Conservation (phyloP, 2,113 vertebrate genomes). For the Hoplias malabaricus region DNA sequence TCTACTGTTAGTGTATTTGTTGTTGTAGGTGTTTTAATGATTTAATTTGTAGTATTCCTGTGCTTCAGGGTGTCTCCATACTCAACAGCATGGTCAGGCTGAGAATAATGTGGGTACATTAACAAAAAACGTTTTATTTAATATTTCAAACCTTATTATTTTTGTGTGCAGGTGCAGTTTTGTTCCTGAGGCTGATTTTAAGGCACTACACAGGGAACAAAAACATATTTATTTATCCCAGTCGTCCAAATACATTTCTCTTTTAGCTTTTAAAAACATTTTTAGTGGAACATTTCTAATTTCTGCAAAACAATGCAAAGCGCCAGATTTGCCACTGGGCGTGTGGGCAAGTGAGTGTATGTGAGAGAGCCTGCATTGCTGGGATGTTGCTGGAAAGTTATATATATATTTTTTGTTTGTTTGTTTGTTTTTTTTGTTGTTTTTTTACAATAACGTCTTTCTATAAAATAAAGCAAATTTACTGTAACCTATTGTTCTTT, state of each 20-base stretch:
- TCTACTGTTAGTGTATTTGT: neutral
- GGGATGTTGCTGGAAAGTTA: neutral
- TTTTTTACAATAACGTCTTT: conserved; percentile 13
- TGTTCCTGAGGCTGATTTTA: neutral
- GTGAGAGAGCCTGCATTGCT: conserved; percentile 22
- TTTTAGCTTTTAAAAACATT: conserved; percentile 10
- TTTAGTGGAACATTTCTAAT: conserved; percentile 40
- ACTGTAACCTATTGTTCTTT: too few species aligned
- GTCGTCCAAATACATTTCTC: neutral
- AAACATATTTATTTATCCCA: neutral
- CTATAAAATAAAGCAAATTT: conserved; percentile 66
- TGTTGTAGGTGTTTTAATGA: neutral
- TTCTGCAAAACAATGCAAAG: conserved; percentile 62
- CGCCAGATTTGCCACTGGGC: neutral
- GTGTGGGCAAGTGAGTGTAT: neutral
- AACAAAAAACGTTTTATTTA: neutral
- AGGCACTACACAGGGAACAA: neutral
- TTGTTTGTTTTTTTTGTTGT: too few species aligned
- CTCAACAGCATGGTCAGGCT: neutral
- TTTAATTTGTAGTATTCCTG: conserved; percentile 32
- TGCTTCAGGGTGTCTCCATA: neutral
- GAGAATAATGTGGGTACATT: neutral
- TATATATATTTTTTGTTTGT: too few species aligned
- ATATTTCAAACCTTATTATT: neutral
- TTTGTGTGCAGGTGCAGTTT: neutral